Percentiles rank a stretch among this genome's conserved stretches.
Evolutionary conservation across 2,888 invertebrate species (phyloP).

Genomic region (Zelleria hepariella): DNA sequence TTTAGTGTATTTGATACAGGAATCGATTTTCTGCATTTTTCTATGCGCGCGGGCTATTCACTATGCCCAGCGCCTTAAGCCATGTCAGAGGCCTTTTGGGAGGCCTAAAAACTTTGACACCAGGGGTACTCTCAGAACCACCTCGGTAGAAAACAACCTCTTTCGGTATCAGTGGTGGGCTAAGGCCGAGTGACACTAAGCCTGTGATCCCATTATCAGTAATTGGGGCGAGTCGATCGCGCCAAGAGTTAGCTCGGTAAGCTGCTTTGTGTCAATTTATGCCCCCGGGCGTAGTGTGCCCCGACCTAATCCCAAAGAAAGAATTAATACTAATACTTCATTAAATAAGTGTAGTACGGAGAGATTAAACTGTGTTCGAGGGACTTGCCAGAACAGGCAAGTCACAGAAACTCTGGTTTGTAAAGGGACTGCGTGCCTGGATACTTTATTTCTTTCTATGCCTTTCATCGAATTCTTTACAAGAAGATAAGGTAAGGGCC

Average conservation of each 20-base stretch:
- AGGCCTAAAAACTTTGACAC: too few species aligned
- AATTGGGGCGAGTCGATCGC: slow-evolving; percentile 20
- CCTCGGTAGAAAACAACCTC: background rate
- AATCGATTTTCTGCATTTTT: background rate
- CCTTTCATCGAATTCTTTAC: too few species aligned
- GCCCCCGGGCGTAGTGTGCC: slow-evolving; percentile 15
- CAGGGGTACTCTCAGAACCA: too few species aligned
- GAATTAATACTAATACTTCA: slow-evolving; percentile 5
- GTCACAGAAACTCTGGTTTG: background rate
- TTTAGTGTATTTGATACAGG: background rate
- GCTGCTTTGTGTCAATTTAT: slow-evolving; percentile 30
- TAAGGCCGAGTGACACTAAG: background rate
- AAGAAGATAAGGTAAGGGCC: too few species aligned
- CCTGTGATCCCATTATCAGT: slow-evolving; percentile 2
- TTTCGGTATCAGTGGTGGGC: background rate
- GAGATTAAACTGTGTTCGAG: background rate
- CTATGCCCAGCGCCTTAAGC: too few species aligned
- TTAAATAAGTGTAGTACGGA: background rate
- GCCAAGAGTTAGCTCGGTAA: slow-evolving; percentile 28
- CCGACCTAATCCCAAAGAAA: slow-evolving; percentile 13
- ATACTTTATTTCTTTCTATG: too few species aligned
- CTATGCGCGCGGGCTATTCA: too few species aligned
- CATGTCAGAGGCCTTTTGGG: too few species aligned
- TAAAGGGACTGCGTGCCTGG: too few species aligned
- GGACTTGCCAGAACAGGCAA: background rate